phyloP scores from a whole-genome alignment of 2,113 vertebrate species.

The Holacanthus passer region DNA sequence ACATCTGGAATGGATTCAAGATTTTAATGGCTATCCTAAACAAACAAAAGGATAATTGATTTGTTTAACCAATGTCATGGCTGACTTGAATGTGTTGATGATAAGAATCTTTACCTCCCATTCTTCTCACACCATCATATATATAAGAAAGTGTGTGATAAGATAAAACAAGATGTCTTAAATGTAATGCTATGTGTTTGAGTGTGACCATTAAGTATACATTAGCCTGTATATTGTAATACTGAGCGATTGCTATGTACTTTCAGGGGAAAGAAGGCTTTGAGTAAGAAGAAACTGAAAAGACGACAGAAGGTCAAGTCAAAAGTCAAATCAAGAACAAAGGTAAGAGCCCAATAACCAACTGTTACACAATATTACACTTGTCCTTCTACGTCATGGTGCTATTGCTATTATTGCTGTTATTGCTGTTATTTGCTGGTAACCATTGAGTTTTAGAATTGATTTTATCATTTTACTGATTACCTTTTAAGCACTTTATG shows the following conservation, averaged over 20 bases:
- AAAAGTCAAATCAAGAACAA: constrained; percentile 97
- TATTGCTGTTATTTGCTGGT: too few species aligned
- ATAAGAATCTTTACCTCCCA: not conserved
- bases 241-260: constrained; percentile 20
- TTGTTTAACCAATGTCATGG: not conserved
- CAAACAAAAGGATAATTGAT: not conserved
- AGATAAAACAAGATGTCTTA: not conserved
- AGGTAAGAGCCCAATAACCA: constrained; percentile 85
- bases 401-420: not conserved
- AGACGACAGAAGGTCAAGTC: constrained; percentile 98
- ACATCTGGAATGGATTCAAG: not conserved
- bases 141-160: not conserved
- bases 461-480: too few species aligned
- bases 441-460: too few species aligned
- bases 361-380: not conserved
- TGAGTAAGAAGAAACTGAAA: constrained; percentile 99
- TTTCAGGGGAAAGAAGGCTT: constrained; percentile 95
- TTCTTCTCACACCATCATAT: not conserved
- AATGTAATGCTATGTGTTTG: not conserved
- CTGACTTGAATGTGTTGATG: not conserved
- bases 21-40: not conserved
- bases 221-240: constrained; percentile 15
- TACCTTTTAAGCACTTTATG: too few species aligned
- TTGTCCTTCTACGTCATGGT: not conserved
- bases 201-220: not conserved